Evolutionary conservation across 2,888 invertebrate genomes (phyloP), one percentile per base, ranked within the genome.

Genomic region (Melanargia galathea): DNA sequence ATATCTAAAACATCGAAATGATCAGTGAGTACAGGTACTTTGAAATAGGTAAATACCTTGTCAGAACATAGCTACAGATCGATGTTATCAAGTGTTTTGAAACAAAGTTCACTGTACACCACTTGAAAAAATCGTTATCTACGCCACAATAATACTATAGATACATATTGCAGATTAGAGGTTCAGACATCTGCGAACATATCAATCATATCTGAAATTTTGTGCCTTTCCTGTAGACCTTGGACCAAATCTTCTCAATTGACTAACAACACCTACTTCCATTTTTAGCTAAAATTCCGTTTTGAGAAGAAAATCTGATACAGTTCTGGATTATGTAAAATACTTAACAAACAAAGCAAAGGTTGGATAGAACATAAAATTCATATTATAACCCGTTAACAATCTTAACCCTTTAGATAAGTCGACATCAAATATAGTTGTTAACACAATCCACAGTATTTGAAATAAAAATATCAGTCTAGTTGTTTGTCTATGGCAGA

Each of bases 361-460:
- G 35, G 38, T 38, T 22, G 22, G 35, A 54, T 35, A 18, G 16
- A 54, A 35, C 52, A 22, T 35, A 16, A 7, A 16, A 16, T 10
- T 38, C 35, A 35, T 54, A 38, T 35, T 13, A 38, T 52, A 54
- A 22, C 22, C 3, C 52, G n/a, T 38, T 54, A 54, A 52, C 20
- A 35, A 35, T 52, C 20, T 51, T 51, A 51, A 51, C n/a, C 51
- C 51, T 52, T 52, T 52, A 35, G 52, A 35, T 35, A 52, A 52
- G 7, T 35, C 33, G 35, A 16, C 48, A 35, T 35, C 49, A 30
- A 30, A n/a, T 30, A 35, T 35, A 20, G n/a, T n/a, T 16, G 51
- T 33, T 13, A 20, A 11, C 20, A 1, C 5, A 49, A 11, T 26
- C n/a, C 1, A 24, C n/a, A 48, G 30, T 30, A 30, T 30, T 30